Evolutionary conservation across 1,140 invertebrate species (phyloP), one percentile per base, ranked within the genome.

Genomic region (Diachasma alloeum): DNA sequence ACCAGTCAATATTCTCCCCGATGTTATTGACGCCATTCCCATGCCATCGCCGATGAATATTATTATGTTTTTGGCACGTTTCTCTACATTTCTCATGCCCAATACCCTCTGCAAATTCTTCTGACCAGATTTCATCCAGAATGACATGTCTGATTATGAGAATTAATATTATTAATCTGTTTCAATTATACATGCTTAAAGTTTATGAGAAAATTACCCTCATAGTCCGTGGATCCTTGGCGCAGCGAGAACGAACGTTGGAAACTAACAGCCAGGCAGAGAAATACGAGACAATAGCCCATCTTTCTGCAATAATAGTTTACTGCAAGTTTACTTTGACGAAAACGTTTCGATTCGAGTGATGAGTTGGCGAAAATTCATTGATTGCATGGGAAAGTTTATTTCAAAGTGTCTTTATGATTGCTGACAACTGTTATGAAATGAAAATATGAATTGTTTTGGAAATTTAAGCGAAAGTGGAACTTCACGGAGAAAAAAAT

Each of bases 1-100:
- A 48, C 91, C 91, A 78, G 92, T 90, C 74, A 88, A 91, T 56
- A 92, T 92, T 66, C 94, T 84, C 0, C 92, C 92, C 0, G 94
- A 92, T 4, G 93, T 93, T 67, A 94, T 85, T 0, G 93, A 94
- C 0, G 92, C 89, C 11, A 94, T 81, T 37, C 94, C 93, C 94
- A 95, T 94, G 0, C 94, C 94, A 82, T 95, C 94, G 0, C 94
- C 94, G 36, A 95, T 86, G 79, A 95, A 95, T 1, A 95, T 79
- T 68, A 95, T 93, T 4, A 94, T 90, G 81, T 95, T 95, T 84
- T 93, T 93, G 0, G 94, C 94, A 10, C 77, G 82, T n/a, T 84
- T 88, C 8, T 87, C 87, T 15, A 91, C 91, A 15, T 89, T 86
- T 73, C 85, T 82, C n/a, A 85, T 70, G 6, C 82, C 75, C 22